A percentile compares a stretch with the other conserved stretches of the same genome.
phyloP scores from a whole-genome alignment of 2,888 invertebrate species.

The Thereva unica region DNA sequence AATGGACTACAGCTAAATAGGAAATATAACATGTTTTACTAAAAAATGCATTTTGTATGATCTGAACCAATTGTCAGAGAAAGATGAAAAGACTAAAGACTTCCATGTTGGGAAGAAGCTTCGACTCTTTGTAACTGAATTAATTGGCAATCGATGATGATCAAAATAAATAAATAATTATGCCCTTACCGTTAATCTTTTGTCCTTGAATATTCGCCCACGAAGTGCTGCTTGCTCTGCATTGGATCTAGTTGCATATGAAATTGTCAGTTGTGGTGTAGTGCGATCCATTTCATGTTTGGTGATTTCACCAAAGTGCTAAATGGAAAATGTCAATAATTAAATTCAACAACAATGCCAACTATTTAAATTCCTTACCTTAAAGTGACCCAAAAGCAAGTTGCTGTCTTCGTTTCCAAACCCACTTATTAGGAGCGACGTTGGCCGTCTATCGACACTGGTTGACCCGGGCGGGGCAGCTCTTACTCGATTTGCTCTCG shows the following conservation, averaged over 20 bases:
- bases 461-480: conserved; percentile 55
- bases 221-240: conserved; percentile 58
- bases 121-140: too few relatives aligned
- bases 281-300: conserved; percentile 74
- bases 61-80: too few relatives aligned
- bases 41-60: too few relatives aligned
- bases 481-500: conserved; percentile 48
- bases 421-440: conserved; percentile 83
- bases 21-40: too few relatives aligned
- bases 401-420: conserved; percentile 84
- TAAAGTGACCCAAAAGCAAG: conserved; percentile 79
- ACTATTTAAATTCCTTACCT: conserved; percentile 64
- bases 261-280: conserved; percentile 63
- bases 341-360: background rate
- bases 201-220: conserved; percentile 68
- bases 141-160: too few relatives aligned
- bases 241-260: conserved; percentile 56
- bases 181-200: conserved; percentile 67
- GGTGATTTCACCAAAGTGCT: conserved; percentile 89
- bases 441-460: conserved; percentile 83
- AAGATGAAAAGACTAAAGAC: too few relatives aligned
- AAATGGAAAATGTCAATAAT: conserved; percentile 40
- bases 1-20: too few relatives aligned
- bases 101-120: too few relatives aligned
- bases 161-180: background rate